Base-by-base conservation (phyloP, 2,113 vertebrate genomes). In the Thermophis baileyi region DNA sequence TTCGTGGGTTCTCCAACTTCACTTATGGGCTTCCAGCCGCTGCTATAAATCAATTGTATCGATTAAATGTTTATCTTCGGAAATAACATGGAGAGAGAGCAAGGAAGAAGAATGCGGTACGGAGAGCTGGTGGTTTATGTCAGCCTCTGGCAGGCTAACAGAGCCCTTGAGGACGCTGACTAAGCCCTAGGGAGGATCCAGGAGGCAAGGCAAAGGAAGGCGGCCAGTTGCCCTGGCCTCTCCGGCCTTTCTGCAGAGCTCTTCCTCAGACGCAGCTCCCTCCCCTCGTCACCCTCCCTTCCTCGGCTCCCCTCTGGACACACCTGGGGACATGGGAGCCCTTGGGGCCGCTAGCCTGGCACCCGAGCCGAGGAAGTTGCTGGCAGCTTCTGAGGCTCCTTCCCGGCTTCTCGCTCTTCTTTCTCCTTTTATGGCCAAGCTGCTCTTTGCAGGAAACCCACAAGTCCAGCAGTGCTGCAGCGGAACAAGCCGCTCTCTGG, bases 381-480 rank as follows among this genome's bases (percentile, higher is more conserved):
- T 35, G 91, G 16, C 12, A 96, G 93, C 18, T 1, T 24, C 12
- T 8, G n/a, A 7, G 69, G 14, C 60, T 35, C 69, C 69, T 35
- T 35, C 69, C 14, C 2, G 2, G 14, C 6, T 35, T 20, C 63
- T 35, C 0, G 6, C 69, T 69, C 94, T 69, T 94, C 97, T 35
- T 97, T 97, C 93, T 86, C 98, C 98, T 98, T 98, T 98, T 98
- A 98, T 98, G 98, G 98, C 97, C 94, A 97, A 93, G 94, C 97
- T 96, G 95, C 93, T 94, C 95, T 53, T 93, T 93, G 96, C 94
- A 95, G 95, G 97, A 94, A 97, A 97, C 91, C 96, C 91, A 87
- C 92, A 94, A 97, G 96, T 94, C 40, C 92, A 93, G 96, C 96
- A 95, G 97, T 93, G 96, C 96, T 96, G 90, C 92, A 96, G 95